Evolutionary conservation across 2,797 vertebrate species (phyloP), one percentile per base, ranked within the genome.

Genomic region (Neoniphon sammara): DNA sequence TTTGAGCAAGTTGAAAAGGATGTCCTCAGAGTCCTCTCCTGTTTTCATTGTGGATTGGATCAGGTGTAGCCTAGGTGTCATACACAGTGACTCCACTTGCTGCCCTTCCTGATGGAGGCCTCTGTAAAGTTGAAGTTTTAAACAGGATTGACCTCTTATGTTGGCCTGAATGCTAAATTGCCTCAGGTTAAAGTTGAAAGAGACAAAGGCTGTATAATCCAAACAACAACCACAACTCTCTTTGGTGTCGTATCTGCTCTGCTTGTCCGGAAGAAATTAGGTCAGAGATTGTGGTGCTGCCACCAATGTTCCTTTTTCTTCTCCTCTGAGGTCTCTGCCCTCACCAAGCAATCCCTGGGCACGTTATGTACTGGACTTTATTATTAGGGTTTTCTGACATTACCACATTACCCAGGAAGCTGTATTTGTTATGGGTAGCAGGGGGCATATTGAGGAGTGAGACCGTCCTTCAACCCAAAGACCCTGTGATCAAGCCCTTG

Each of bases 251-350:
- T 83, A 54, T 86, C 82, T 80, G 53, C 56, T 34, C 75, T 31
- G 63, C 65, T 66, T 64, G 69, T 70, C 65, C 75, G 5, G 50
- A 74, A 70, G 57, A 78, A 88, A 86, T 63, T 87, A 75, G 90
- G 83, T 77, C 85, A 85, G 73, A 81, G 64, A 80, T 76, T 73
- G 67, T 65, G 73, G 80, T 72, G 77, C 78, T 79, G 55, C 70
- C 73, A 31, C 78, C 78, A 63, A 4, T 77, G 80, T 44, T 69
- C 39, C 49, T 73, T 70, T 82, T 81, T 44, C 60, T 55, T 72
- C 46, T 80, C 50, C 57, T 78, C 44, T 36, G 30, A 75, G 59
- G 14, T 71, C 73, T 74, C 59, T 70, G 4, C n/a, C 34, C 4
- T 53, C 36, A 75, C 44, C 50, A 66, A 57, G 12, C 56, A 49